Percentiles rank a stretch among this genome's conserved stretches.
phyloP scores from a whole-genome alignment of 2,888 invertebrate genomes.

The Molorchus minor region DNA sequence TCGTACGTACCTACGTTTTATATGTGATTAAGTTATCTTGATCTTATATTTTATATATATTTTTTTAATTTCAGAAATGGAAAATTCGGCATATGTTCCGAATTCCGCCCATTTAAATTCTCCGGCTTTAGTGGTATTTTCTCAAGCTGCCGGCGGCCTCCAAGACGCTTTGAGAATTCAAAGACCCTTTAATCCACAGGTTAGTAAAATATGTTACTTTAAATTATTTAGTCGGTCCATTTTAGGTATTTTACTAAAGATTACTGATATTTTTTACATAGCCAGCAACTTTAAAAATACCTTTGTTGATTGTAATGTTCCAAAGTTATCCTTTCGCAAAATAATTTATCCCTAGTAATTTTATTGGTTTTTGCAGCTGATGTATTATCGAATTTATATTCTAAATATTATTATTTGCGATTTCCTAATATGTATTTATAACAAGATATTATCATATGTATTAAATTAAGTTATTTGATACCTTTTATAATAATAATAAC shows the following conservation, averaged over 20 bases:
- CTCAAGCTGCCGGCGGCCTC: constrained; percentile 77
- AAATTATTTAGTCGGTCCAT: neutral
- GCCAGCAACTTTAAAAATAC: neutral
- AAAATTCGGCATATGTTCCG: constrained; percentile 77
- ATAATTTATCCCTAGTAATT: neutral
- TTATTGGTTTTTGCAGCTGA: constrained; percentile 1
- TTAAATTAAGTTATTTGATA: too few species aligned
- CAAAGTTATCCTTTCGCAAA: too few species aligned
- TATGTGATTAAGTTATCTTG: constrained; percentile 3
- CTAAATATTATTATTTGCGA: too few species aligned
- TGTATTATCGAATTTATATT: too few species aligned
- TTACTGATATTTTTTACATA: neutral
- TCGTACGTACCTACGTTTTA: too few species aligned
- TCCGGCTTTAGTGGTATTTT: constrained; percentile 78
- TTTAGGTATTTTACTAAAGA: neutral
- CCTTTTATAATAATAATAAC: too few species aligned
- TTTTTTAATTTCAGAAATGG: constrained; percentile 66
- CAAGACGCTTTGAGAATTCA: constrained; percentile 79
- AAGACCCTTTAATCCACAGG: constrained; percentile 79
- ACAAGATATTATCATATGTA: too few species aligned
- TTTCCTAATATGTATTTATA: too few species aligned
- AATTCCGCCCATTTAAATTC: constrained; percentile 78
- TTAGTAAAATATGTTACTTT: constrained; percentile 54
- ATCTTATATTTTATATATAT: constrained; percentile 27
- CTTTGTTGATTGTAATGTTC: too few species aligned